phyloP scores from a whole-genome alignment of 2,888 invertebrate genomes.

The Argyresthia goedartella region DNA sequence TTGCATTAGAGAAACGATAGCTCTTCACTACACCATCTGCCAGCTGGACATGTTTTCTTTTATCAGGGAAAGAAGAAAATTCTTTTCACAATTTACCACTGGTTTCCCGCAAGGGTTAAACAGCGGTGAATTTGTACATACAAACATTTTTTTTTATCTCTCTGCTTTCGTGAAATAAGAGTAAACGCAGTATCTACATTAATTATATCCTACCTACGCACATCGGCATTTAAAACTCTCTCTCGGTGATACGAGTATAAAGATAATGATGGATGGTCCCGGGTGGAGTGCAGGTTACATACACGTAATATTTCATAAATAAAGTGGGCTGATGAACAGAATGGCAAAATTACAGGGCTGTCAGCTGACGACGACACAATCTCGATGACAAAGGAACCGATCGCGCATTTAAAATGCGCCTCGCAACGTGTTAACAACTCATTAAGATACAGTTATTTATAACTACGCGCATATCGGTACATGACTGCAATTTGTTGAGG shows the following conservation, averaged over 20 bases:
- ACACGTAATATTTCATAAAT: constrained; percentile 30
- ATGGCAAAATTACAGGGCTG: constrained; percentile 25
- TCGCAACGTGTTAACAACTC: constrained; percentile 2
- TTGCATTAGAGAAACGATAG: no score
- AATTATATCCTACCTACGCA: no score
- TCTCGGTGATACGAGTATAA: constrained; percentile 16
- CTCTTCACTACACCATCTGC: no score
- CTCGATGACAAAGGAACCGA: constrained; percentile 11
- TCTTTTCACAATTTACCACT: no score
- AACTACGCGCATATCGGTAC: not conserved
- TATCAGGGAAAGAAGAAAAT: no score
- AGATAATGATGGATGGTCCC: constrained; percentile 24
- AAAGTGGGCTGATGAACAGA: constrained; percentile 19
- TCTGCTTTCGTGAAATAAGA: no score
- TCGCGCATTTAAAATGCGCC: constrained; percentile 17
- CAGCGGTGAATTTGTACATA: no score
- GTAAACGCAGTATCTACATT: no score
- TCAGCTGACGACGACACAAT: constrained; percentile 30
- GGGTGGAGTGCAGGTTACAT: constrained; percentile 19
- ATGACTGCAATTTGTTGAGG: not conserved
- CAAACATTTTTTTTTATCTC: no score
- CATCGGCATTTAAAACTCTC: constrained; percentile 11
- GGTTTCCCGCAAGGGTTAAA: no score
- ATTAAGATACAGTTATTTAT: not conserved
- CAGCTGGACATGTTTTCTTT: no score